Conservation (phyloP, 2,888 invertebrate species). For the Tenthredo amoena region DNA sequence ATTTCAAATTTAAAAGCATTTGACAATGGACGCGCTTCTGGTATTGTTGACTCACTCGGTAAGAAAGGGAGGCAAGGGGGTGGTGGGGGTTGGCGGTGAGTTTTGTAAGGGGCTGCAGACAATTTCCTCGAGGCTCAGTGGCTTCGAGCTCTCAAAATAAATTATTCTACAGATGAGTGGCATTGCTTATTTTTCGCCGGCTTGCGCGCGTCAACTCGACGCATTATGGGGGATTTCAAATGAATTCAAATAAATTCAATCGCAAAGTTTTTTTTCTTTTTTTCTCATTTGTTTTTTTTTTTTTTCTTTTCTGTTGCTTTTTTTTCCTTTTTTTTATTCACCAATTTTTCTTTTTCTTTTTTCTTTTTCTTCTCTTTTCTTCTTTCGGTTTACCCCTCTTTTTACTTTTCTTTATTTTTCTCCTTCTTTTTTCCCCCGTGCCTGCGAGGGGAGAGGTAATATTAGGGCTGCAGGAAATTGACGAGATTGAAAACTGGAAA, state of each 20-base stretch:
- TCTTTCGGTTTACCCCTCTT: conserved; percentile 49
- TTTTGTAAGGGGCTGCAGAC: conserved; percentile 68
- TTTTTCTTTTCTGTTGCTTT: conserved; percentile 37
- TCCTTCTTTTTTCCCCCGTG: conserved; percentile 52
- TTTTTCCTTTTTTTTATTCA: conserved; percentile 29
- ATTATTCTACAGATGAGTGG: conserved; percentile 72
- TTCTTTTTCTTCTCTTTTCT: conserved; percentile 33
- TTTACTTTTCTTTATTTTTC: conserved; percentile 46
- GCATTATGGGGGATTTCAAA: conserved; percentile 52
- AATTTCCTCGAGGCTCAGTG: conserved; percentile 74
- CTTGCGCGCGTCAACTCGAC: conserved; percentile 50
- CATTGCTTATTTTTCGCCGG: conserved; percentile 70
- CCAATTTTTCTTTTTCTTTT: conserved; percentile 53
- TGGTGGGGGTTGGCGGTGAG: conserved; percentile 55
- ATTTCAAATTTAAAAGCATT: conserved; percentile 77
- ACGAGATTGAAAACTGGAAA: conserved; percentile 47
- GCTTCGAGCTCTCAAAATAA: conserved; percentile 72
- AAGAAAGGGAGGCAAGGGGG: conserved; percentile 56
- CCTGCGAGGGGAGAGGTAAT: conserved; percentile 47
- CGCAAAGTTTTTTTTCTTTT: conserved; percentile 36
- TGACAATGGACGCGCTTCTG: conserved; percentile 74
- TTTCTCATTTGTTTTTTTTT: conserved; percentile 45
- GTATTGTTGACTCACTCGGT: conserved; percentile 73
- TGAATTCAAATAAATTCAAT: conserved; percentile 52
- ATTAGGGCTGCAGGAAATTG: conserved; percentile 52